Conservation (phyloP, 2,113 vertebrate species). For the Xiphophorus maculatus region DNA sequence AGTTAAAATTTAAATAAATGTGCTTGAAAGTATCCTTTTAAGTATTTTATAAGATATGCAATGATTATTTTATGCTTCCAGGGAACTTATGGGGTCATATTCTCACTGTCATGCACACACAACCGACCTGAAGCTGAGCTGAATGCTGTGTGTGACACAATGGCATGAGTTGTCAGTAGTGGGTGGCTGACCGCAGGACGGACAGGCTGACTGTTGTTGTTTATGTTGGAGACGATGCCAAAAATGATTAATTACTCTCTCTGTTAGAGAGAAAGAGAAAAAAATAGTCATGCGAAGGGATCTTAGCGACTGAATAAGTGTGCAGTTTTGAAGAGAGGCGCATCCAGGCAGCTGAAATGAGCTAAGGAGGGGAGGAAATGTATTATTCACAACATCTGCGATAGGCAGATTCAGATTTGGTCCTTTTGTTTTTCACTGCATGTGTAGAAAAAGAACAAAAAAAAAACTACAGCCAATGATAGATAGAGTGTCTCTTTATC, state of each 20-base stretch:
- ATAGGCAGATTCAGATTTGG: slow-evolving; percentile 15
- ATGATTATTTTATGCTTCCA: slow-evolving; percentile 25
- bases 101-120: slow-evolving; percentile 89
- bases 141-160: slow-evolving; percentile 35
- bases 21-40: slow-evolving; percentile 16
- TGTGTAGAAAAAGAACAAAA: slow-evolving; percentile 9
- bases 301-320: slow-evolving; percentile 29
- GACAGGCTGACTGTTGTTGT: slow-evolving; percentile 29
- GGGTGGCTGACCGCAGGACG: slow-evolving; percentile 38
- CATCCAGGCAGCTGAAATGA: slow-evolving; percentile 47
- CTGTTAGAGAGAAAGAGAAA: slow-evolving; percentile 18
- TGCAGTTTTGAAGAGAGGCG: slow-evolving; percentile 35
- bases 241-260: slow-evolving; percentile 29
- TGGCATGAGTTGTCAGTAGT: slow-evolving; percentile 41
- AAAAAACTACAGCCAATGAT: slow-evolving; percentile 2
- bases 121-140: slow-evolving; percentile 80
- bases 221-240: slow-evolving; percentile 14
- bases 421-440: slow-evolving; percentile 15
- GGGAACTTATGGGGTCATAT: slow-evolving; percentile 61
- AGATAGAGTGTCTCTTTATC: neutral
- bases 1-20: slow-evolving; percentile 34
- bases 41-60: slow-evolving; percentile 31
- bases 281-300: slow-evolving; percentile 48
- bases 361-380: slow-evolving; percentile 27
- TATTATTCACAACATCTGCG: slow-evolving; percentile 52